Evolutionary conservation across 2,888 invertebrate genomes (phyloP), one percentile per base, ranked within the genome.

Genomic region (Gymnocheta viridis): DNA sequence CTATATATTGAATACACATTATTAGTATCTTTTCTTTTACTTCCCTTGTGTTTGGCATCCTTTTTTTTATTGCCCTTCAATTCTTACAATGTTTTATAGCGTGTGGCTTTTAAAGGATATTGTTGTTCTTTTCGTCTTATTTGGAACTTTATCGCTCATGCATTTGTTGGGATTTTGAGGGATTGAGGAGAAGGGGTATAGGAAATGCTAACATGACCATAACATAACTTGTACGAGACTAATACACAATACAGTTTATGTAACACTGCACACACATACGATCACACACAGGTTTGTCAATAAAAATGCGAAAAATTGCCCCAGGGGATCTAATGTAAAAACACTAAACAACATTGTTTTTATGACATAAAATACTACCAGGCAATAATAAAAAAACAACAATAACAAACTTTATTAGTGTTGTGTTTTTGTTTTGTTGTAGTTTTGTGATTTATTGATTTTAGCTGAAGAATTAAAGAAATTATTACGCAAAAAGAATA

Each of bases 121-220:
- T 83, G 69, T 69, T 47, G 69, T 69, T 56, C 66, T 47, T 56
- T 19, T 51, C 24, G 4, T 12, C 32, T 14, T 14, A n/a, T 47
- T 66, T 44, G n/a, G 19, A 76, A 76, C 56, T 77, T 77, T 69
- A 69, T 58, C 49, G 58, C 27, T 49, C 47, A 27, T 38, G 27
- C 29, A 7, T 41, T 54, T 27, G 60, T 24, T 47, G 32, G 32
- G 60, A 74, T 54, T 64, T 67, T 14, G 49, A 29, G n/a, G 9
- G 27, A 38, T 77, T 66, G 7, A 29, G 2, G 19, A 14, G 29
- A 29, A 32, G 60, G 69, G 74, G 24, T 60, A 32, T 19, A 80
- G 76, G 79, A 83, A 82, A 79, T 82, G 79, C 79, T 80, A 70
- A 76, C 80, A 76, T 83, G 83, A 76, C 83, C 70, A 80, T 64